Base-by-base conservation (phyloP, 2,797 vertebrate genomes). In the Gallinago nigripennis region DNA sequence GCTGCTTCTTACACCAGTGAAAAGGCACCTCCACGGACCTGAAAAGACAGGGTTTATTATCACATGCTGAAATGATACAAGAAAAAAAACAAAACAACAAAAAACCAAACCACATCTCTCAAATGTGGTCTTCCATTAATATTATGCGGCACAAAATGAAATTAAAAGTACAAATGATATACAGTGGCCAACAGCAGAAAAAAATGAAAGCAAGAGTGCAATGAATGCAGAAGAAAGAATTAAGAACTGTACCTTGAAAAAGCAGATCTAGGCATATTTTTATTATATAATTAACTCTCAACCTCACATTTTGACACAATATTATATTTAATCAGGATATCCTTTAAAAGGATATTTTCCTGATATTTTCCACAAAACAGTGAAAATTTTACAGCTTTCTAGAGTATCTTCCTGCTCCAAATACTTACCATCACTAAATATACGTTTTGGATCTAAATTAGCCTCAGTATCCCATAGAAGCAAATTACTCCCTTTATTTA, bases 1-100 rank as follows among this genome's bases (percentile, higher is more conserved):
- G 6, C 9, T 48, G 21, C 27, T 5, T 69, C 35, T 14, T 51
- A 20, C 3, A 70, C 19, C 53, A 33, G 0, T 0, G 9, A 6
- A 48, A 63, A 73, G 56, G 10, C 46, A 25, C 5, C 0, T 45
- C 24, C 41, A 28, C 41, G n/a, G 28, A 82, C 17, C 31, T 72
- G 58, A 68, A 82, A 61, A 50, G 41, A 79, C 0, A 71, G 12
- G 25, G 12, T 60, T 21, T 64, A 18, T 37, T 71, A 60, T 51
- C 57, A 68, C 19, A 24, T 9, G 14, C 50, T 84, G 83, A 84
- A 93, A 91, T 16, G 8, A 73, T 37, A 12, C 46, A 48, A 13
- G 21, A 1, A 37, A 1, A 21, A 30, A 27, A 23, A 56, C 16
- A 41, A 24, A 37, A 13, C 12, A 1, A 37, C 13, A 24, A 27